These are phyloP conservation scores for Himalopsyche tibetana DNA, from an alignment of 2,888 invertebrate species.

Conservation along the genomic window DNA sequence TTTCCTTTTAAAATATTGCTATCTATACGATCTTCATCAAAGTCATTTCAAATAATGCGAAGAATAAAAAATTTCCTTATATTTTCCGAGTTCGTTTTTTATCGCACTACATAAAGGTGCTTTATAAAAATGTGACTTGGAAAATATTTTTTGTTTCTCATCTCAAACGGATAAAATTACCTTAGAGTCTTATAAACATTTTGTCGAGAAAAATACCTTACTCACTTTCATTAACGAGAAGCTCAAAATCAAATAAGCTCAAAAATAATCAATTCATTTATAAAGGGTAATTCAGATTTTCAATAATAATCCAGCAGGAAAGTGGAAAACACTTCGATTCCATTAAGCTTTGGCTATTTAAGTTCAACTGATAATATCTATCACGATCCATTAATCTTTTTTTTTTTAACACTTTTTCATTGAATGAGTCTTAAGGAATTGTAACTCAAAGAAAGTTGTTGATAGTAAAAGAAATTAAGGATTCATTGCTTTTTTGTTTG, in stretches of 20 bases:
- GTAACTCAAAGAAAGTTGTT: not conserved
- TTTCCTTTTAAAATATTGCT: constrained; percentile 23
- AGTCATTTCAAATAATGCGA: constrained; percentile 19
- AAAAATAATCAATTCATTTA: constrained; percentile 15
- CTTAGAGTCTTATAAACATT: not conserved
- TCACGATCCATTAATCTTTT: constrained; percentile 38
- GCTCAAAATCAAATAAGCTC: not conserved
- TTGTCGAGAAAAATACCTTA: not conserved
- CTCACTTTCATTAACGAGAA: constrained; percentile 8
- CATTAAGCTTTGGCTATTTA: constrained; percentile 15
- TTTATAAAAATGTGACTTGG: constrained; percentile 1
- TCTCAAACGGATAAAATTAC: constrained; percentile 1
- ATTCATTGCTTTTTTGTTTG: not conserved
- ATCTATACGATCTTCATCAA: not conserved
- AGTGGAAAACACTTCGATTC: constrained; percentile 7
- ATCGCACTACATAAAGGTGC: not conserved
- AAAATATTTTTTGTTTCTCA: not conserved
- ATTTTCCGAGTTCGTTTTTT: constrained; percentile 7
- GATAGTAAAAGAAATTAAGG: not conserved
- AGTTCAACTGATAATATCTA: constrained; percentile 22
- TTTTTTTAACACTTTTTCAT: constrained; percentile 1
- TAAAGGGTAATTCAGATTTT: not conserved
- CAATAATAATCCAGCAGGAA: not conserved
- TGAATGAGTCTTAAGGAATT: not conserved
- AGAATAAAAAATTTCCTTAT: not conserved